Evolutionary conservation across 1,140 invertebrate genomes (phyloP).

Genomic region (Vanessa tameamea): DNA sequence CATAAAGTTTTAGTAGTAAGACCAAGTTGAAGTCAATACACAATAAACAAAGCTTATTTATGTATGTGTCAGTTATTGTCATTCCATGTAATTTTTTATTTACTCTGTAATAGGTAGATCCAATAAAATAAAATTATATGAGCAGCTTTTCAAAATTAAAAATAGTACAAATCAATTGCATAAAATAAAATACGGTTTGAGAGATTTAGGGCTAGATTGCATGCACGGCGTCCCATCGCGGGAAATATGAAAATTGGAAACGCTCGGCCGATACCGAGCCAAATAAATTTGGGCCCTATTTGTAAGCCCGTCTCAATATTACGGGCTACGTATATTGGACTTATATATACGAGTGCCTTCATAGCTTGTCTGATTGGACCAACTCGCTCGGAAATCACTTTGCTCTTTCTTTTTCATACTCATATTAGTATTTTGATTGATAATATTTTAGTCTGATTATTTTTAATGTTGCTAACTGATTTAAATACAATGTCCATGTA

Average conservation of each 20-base stretch:
- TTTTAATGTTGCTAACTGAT: neutral
- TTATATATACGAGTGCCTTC: slow-evolving; percentile 27
- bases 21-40: too few species aligned
- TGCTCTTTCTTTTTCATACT: slow-evolving; percentile 19
- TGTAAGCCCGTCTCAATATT: slow-evolving; percentile 43
- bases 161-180: slow-evolving; percentile 33
- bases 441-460: neutral
- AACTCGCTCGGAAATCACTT: slow-evolving; percentile 25
- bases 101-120: too few species aligned
- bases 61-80: too few species aligned
- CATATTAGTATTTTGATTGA: slow-evolving; percentile 8
- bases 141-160: neutral
- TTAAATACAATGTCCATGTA: neutral
- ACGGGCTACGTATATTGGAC: slow-evolving; percentile 20
- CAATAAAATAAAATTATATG: neutral
- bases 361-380: slow-evolving; percentile 33
- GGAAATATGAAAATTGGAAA: slow-evolving; percentile 78
- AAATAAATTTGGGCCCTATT: slow-evolving; percentile 68
- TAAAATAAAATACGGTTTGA: slow-evolving; percentile 56
- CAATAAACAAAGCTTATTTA: too few species aligned
- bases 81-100: too few species aligned
- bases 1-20: too few species aligned
- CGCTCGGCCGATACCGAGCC: slow-evolving; percentile 52
- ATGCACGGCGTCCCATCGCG: slow-evolving; percentile 49
- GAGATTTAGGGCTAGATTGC: slow-evolving; percentile 60